phyloP scores from a whole-genome alignment of 1,140 invertebrate species.

The Zeugodacus cucurbitae region DNA sequence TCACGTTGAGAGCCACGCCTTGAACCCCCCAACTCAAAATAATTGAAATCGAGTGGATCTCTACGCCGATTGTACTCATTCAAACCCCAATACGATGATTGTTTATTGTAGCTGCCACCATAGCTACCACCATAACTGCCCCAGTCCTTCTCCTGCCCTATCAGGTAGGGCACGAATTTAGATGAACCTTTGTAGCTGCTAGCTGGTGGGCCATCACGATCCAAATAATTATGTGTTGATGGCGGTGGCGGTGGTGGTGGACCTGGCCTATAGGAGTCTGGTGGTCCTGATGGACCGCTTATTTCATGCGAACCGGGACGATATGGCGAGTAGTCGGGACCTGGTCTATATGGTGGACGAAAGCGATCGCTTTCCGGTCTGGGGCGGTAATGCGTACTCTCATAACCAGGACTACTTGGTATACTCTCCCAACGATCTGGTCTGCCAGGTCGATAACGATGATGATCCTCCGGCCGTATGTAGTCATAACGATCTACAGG shows the following conservation, averaged over 20 bases:
- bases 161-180: constrained; percentile 62
- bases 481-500: constrained; percentile 60
- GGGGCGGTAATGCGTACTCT: constrained; percentile 51
- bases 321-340: constrained; percentile 57
- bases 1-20: constrained; percentile 50
- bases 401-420: constrained; percentile 61
- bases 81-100: constrained; percentile 58
- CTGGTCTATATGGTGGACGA: constrained; percentile 57
- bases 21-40: constrained; percentile 54
- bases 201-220: constrained; percentile 53
- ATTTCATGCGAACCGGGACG: constrained; percentile 48
- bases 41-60: constrained; percentile 62
- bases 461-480: constrained; percentile 40
- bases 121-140: constrained; percentile 65
- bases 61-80: constrained; percentile 55
- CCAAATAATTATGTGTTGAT: constrained; percentile 55
- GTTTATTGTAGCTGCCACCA: constrained; percentile 60
- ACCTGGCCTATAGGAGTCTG: constrained; percentile 45
- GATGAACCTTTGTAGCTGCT: constrained; percentile 50
- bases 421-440: constrained; percentile 60
- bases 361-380: constrained; percentile 56
- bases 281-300: constrained; percentile 43
- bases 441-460: constrained; percentile 43
- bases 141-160: constrained; percentile 57
- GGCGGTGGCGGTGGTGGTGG: constrained; percentile 43